Evolutionary conservation across 2,113 vertebrate genomes (phyloP), one percentile per base, ranked within the genome.

Genomic region (Anhinga rufa): DNA sequence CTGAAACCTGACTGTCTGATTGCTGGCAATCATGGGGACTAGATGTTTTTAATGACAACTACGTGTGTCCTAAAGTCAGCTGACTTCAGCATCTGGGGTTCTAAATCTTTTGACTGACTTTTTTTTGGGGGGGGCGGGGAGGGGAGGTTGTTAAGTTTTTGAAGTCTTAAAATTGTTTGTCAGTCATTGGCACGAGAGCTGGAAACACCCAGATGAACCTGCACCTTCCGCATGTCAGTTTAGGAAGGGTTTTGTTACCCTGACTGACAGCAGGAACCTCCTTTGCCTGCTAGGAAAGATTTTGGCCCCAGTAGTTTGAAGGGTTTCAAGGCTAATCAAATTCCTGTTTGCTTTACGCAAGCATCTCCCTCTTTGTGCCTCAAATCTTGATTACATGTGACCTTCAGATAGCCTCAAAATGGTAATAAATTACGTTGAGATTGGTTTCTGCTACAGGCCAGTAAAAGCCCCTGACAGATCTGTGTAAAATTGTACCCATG

Each of bases 341-440:
- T 49, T 71, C 44, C 48, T 88, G 29, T 81, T 92, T 94, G 70
- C 76, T 92, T 80, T 84, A 71, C 72, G 57, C 19, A 62, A 87
- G 17, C 22, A 62, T 34, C 24, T 6, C 13, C 34, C 64, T 79
- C n/a, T 76, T 88, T 84, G 80, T 93, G 28, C 42, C 25, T 77
- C 48, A 55, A 51, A 66, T 82, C 64, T 80, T 86, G 61, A 92
- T 90, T 91, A 75, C 31, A 9, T 66, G 9, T 80, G 82, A 85
- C 92, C 90, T 94, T 92, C 86, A 58, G 38, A 61, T 44, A 74
- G 29, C 60, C 58, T 92, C 60, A 51, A 64, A 86, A 83, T 80
- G 76, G 93, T 82, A 92, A 68, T 82, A 94, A 91, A 90, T 93
- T 64, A 74, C 64, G 36, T 88, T 14, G 61, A 86, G 83, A 92